Conservation (phyloP, 1,140 invertebrate genomes). For the Eumeta japonica region DNA sequence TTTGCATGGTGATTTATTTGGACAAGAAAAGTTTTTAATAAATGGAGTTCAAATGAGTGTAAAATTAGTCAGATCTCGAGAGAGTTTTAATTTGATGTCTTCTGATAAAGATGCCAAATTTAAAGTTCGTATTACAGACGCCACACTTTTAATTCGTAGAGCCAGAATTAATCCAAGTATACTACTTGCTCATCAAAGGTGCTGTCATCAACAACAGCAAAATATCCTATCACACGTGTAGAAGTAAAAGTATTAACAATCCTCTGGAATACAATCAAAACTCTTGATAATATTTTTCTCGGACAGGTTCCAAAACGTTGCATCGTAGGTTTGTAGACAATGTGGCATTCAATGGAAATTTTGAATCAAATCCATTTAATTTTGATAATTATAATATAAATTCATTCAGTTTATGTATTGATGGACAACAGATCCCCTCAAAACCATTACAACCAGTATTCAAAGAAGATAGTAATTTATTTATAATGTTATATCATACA, state of each 20-base stretch:
- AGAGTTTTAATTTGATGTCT: constrained; percentile 32
- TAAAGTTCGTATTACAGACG: constrained; percentile 18
- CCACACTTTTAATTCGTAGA: constrained; percentile 28
- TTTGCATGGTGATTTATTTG: constrained; percentile 30
- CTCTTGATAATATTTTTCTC: constrained; percentile 30
- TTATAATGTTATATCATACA: constrained; percentile 27
- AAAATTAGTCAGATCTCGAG: constrained; percentile 27
- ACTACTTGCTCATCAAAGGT: constrained; percentile 32
- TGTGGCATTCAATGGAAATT: constrained; percentile 34
- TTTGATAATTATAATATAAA: constrained; percentile 34
- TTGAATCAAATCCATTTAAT: constrained; percentile 32
- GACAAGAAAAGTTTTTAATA: constrained; percentile 37
- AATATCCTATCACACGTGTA: constrained; percentile 37
- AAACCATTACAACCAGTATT: constrained; percentile 15
- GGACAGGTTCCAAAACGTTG: constrained; percentile 36
- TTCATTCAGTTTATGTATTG: constrained; percentile 28
- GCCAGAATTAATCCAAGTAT: constrained; percentile 29
- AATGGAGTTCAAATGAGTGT: constrained; percentile 38
- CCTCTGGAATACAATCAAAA: constrained; percentile 24
- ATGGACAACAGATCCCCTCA: constrained; percentile 21
- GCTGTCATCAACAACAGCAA: constrained; percentile 28
- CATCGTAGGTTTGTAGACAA: constrained; percentile 41
- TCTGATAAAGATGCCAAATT: constrained; percentile 12
- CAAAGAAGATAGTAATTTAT: constrained; percentile 7
- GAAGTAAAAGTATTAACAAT: constrained; percentile 37